Evolutionary conservation across 2,113 vertebrate species (phyloP).

Genomic region (Scortum barcoo): DNA sequence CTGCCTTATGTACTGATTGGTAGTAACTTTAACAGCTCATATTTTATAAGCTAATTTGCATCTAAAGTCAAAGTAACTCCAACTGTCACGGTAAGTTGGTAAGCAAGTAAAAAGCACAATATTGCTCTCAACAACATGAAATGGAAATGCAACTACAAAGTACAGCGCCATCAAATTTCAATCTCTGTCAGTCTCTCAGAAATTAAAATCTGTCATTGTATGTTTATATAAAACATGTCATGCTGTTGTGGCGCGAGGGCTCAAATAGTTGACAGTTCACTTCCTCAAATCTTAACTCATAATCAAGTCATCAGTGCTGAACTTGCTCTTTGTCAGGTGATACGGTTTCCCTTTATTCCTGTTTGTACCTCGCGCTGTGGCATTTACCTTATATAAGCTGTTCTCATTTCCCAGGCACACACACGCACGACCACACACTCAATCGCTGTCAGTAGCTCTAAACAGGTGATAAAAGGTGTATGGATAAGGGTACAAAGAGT

Average conservation of each 20-base stretch:
- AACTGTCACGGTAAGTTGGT: background rate
- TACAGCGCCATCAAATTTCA: too few relatives aligned
- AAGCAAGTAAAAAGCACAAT: background rate
- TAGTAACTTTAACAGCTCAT: background rate
- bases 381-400: constrained; percentile 1
- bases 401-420: background rate
- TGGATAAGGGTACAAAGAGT: constrained; percentile 49
- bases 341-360: constrained; percentile 1
- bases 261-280: background rate
- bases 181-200: background rate
- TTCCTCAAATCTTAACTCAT: constrained; percentile 45
- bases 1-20: background rate
- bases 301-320: constrained; percentile 15
- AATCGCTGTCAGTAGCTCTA: background rate
- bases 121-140: too few relatives aligned
- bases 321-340: background rate
- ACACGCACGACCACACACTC: background rate
- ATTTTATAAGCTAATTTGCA: too few relatives aligned
- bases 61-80: background rate
- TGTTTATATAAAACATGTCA: background rate
- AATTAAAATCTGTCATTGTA: background rate
- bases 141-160: too few relatives aligned
- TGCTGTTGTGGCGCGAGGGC: background rate
- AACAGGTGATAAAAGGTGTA: constrained; percentile 53
- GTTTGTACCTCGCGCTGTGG: background rate